Base-by-base conservation (phyloP, 1,140 invertebrate genomes). In the Camponotus pennsylvanicus region DNA sequence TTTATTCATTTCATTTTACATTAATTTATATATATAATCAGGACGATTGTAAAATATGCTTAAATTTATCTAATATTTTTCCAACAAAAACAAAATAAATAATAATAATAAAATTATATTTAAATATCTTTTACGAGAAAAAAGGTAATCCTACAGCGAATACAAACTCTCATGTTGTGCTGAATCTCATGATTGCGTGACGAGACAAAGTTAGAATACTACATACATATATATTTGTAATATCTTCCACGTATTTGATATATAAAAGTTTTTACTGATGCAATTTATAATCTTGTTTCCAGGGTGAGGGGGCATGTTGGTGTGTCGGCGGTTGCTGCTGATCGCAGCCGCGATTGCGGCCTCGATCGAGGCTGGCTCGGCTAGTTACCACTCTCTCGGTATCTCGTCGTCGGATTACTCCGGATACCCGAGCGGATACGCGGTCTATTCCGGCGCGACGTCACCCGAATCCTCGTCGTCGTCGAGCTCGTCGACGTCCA, bases 251-350 rank as follows among this genome's bases (percentile, higher is more conserved):
- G 8, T 45, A 11, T 3, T 9, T 45, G 8, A 45, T 45, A 45
- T 11, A 45, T 59, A 27, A 42, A 42, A 52, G 15, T 5, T 0
- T 69, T 69, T 57, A 13, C 34, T 37, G 1, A n/a, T 0, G n/a
- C 34, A n/a, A 61, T 83, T 32, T 21, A 27, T 45, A 27, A 57
- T 83, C 3, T 71, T 34, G 11, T 52, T 86, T 89, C n/a, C 86
- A 93, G 92, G 92, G 92, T 93, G 92, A 93, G 88, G 92, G 92
- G 92, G 92, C 88, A 93, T 93, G 93, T 93, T 93, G 93, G 89
- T 93, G 90, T 93, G 92, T 92, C 91, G 93, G 93, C 93, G 93
- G 92, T 94, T 94, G 94, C 94, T 94, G 94, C 94, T 94, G 94
- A 94, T 94, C 94, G 94, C 93, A 93, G 94, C 93, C 92, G 94